Evolutionary conservation across 1,140 invertebrate genomes (phyloP).

Genomic region (Drosophila murphyi): DNA sequence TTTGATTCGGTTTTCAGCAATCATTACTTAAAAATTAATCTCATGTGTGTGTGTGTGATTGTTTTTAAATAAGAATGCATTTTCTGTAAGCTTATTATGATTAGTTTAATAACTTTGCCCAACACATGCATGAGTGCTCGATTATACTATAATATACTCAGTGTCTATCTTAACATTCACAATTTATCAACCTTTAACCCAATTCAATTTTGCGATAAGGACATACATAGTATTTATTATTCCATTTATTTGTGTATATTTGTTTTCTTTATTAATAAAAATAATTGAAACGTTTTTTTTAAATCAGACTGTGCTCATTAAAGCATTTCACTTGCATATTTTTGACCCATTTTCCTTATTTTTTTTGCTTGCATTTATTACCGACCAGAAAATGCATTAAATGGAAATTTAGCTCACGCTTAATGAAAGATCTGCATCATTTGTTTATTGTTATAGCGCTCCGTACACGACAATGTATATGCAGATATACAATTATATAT

Average conservation of each 20-base stretch:
- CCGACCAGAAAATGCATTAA: constrained; percentile 43
- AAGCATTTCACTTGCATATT: constrained; percentile 57
- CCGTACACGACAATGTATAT: constrained; percentile 25
- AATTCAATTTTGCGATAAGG: constrained; percentile 47
- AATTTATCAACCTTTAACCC: constrained; percentile 77
- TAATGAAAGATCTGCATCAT: constrained; percentile 63
- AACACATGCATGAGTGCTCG: neutral
- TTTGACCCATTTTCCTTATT: constrained; percentile 61
- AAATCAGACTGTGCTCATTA: constrained; percentile 37
- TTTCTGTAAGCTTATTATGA: neutral
- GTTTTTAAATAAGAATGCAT: constrained; percentile 11
- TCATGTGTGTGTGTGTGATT: constrained; percentile 13
- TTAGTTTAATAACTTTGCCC: constrained; percentile 6
- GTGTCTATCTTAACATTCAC: constrained; percentile 23
- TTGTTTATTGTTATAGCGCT: constrained; percentile 55
- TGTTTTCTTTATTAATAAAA: constrained; percentile 18
- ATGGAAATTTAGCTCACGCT: constrained; percentile 15
- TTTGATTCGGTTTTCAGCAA: constrained; percentile 1
- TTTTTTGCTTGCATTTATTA: constrained; percentile 24
- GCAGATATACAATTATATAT: constrained; percentile 23
- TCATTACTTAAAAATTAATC: neutral
- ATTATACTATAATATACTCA: constrained; percentile 9
- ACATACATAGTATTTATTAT: constrained; percentile 9
- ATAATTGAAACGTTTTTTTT: constrained; percentile 8
- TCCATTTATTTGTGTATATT: constrained; percentile 10